phyloP scores from a whole-genome alignment of 2,113 vertebrate species.

The Sander lucioperca region DNA sequence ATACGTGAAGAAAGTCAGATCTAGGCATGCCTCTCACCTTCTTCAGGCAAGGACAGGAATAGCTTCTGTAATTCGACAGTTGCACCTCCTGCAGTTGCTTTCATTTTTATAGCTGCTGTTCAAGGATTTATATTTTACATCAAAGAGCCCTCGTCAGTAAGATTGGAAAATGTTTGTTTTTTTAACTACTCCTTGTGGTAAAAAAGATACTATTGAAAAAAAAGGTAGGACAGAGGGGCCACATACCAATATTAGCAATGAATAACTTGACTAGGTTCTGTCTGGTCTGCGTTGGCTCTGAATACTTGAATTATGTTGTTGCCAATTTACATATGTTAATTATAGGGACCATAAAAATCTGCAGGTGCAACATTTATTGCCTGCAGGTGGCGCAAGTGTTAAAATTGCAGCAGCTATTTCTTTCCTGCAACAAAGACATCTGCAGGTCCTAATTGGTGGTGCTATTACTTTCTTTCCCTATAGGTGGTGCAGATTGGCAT shows the following conservation, averaged over 20 bases:
- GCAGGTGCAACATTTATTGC: conserved; percentile 18
- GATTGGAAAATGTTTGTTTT: not conserved
- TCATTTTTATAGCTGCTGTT: conserved; percentile 18
- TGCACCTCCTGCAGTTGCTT: not conserved
- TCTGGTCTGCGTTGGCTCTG: not conserved
- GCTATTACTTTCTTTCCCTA: not conserved
- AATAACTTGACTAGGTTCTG: not conserved
- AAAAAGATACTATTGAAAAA: not conserved
- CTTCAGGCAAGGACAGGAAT: conserved; percentile 1
- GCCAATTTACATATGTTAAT: not conserved
- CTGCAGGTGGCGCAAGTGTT: conserved; percentile 22
- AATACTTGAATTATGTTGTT: conserved; percentile 17
- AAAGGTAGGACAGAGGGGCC: too few species aligned
- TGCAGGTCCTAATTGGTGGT: not conserved
- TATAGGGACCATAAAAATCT: not conserved
- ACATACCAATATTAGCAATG: not conserved
- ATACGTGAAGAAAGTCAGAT: not conserved
- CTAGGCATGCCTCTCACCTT: not conserved
- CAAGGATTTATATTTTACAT: not conserved
- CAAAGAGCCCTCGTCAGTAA: not conserved
- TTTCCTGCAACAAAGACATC: not conserved
- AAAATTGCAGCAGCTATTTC: not conserved
- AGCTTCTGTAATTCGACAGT: not conserved
- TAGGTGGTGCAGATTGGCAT: conserved; percentile 22
- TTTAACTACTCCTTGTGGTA: not conserved